Evolutionary conservation across 2,888 invertebrate genomes (phyloP).

Genomic region (Habrosyne pyritoides): DNA sequence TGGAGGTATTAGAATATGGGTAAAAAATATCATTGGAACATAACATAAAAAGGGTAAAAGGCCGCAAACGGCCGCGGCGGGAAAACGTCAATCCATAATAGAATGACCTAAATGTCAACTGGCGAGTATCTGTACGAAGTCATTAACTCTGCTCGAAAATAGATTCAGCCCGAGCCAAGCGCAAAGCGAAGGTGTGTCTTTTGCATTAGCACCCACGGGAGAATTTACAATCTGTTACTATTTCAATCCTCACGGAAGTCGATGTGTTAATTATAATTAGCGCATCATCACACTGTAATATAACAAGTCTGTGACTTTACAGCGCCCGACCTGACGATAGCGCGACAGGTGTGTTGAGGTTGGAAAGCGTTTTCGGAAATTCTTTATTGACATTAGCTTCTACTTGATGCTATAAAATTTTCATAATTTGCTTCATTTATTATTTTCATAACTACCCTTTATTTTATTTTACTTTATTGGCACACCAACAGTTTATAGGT

Average conservation of each 20-base stretch:
- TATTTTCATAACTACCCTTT: no score
- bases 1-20: neutral
- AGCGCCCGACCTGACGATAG: neutral
- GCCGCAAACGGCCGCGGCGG: conserved; percentile 16
- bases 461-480: no score
- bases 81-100: conserved; percentile 46
- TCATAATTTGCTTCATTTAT: no score
- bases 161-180: conserved; percentile 39
- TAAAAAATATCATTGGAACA: neutral
- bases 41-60: neutral
- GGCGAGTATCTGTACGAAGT: conserved; percentile 54
- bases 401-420: no score
- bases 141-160: conserved; percentile 72
- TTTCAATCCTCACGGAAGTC: conserved; percentile 50
- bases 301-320: neutral
- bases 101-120: conserved; percentile 72
- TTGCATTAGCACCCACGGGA: conserved; percentile 30
- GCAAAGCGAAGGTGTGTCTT: conserved; percentile 42
- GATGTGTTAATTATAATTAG: conserved; percentile 34
- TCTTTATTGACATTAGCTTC: neutral
- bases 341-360: neutral
- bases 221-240: conserved; percentile 36
- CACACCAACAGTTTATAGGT: no score
- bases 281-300: neutral
- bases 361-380: neutral